phyloP scores from a whole-genome alignment of 2,888 invertebrate genomes.

The Caenorhabditis sp. region DNA sequence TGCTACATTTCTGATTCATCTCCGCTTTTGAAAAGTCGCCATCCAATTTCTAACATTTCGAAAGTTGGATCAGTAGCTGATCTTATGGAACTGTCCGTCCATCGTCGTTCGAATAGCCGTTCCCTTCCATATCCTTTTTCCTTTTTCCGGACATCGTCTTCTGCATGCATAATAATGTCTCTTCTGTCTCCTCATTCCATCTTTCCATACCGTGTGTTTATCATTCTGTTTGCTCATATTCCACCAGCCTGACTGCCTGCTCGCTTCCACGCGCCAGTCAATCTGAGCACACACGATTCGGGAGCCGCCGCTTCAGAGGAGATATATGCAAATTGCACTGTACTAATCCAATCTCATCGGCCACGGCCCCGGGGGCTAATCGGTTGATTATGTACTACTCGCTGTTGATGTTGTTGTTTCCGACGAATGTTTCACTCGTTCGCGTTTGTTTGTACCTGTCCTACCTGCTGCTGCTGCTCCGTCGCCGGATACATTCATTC shows the following conservation, averaged over 20 bases:
- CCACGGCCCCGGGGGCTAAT: constrained; percentile 9
- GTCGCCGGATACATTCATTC: background rate
- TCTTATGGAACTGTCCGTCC: too few relatives aligned
- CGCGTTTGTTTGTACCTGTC: constrained; percentile 11
- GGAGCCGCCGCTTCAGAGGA: background rate
- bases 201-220: constrained; percentile 25
- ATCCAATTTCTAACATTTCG: too few relatives aligned
- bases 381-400: constrained; percentile 32
- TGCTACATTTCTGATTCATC: too few relatives aligned
- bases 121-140: too few relatives aligned
- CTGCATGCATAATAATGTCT: background rate
- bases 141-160: background rate
- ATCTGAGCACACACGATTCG: constrained; percentile 54
- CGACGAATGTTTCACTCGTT: constrained; percentile 16
- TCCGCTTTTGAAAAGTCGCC: too few relatives aligned
- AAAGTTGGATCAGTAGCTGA: too few relatives aligned
- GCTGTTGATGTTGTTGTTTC: too few relatives aligned
- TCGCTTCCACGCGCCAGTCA: constrained; percentile 33
- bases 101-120: too few relatives aligned
- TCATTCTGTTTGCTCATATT: constrained; percentile 57
- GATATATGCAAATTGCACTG: constrained; percentile 63
- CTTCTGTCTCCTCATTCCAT: too few relatives aligned
- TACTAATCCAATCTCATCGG: constrained; percentile 39
- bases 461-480: constrained; percentile 11
- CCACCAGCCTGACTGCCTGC: constrained; percentile 8